Evolutionary conservation across 1,140 invertebrate genomes (phyloP).

Genomic region (Macrobrachium rosenbergii): DNA sequence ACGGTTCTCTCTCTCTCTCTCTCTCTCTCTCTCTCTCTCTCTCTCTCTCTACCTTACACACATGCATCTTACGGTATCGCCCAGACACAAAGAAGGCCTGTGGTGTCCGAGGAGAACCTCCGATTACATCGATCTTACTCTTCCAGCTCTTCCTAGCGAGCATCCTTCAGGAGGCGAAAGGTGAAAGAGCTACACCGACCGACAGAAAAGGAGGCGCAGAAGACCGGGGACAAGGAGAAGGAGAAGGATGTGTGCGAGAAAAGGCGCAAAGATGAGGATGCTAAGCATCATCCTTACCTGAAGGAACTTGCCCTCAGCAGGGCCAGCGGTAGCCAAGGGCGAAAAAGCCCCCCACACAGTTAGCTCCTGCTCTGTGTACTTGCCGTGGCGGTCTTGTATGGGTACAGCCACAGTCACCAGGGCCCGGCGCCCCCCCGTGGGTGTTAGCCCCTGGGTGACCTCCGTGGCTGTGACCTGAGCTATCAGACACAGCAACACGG

Average conservation of each 20-base stretch:
- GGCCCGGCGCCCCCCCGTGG: constrained; percentile 53
- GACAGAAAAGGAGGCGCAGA: too few relatives aligned
- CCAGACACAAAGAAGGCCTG: too few relatives aligned
- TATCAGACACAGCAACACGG: constrained; percentile 38
- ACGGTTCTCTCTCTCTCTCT: neutral
- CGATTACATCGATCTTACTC: too few relatives aligned
- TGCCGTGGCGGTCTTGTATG: constrained; percentile 49
- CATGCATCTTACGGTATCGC: too few relatives aligned
- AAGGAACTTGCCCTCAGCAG: constrained; percentile 52
- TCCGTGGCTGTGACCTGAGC: constrained; percentile 16
- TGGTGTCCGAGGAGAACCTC: too few relatives aligned
- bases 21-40: neutral
- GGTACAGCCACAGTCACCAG: constrained; percentile 42
- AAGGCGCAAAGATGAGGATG: neutral
- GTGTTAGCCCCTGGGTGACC: constrained; percentile 19
- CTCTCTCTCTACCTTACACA: too few relatives aligned
- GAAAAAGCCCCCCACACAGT: constrained; percentile 48
- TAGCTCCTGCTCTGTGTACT: constrained; percentile 45
- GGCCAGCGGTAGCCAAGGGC: constrained; percentile 24
- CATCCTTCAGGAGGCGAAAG: too few relatives aligned
- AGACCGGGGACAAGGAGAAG: too few relatives aligned
- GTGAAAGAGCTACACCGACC: too few relatives aligned
- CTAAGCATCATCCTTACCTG: constrained; percentile 26
- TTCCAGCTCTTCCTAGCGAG: too few relatives aligned
- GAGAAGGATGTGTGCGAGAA: neutral